A percentile compares a stretch with the other conserved stretches of the same genome.
Evolutionary conservation across 2,113 vertebrate genomes (phyloP).

Genomic region (Hystrix brachyura): DNA sequence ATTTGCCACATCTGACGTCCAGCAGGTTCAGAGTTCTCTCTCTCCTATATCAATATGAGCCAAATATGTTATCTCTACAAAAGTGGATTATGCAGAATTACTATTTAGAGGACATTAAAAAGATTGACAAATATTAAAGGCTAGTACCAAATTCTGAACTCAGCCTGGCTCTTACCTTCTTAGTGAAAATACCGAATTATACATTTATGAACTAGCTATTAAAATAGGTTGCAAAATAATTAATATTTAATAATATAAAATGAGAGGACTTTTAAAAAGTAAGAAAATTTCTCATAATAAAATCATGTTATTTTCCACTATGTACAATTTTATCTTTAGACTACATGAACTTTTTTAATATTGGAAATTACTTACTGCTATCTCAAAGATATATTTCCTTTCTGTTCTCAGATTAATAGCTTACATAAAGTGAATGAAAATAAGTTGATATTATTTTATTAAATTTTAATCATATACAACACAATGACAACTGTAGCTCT

Average conservation of each 20-base stretch:
- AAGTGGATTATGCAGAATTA: neutral
- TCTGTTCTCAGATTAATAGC: neutral
- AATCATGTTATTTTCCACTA: neutral
- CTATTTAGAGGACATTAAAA: neutral
- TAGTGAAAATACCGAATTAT: neutral
- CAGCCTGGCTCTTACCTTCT: neutral
- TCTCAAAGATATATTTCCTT: neutral
- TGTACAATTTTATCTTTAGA: neutral
- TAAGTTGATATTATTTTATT: neutral
- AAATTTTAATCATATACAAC: conserved; percentile 7
- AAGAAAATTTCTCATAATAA: neutral
- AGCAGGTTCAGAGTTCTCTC: neutral
- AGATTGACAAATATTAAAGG: neutral
- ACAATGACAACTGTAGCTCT: neutral
- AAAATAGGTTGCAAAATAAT: conserved; percentile 28
- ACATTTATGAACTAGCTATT: neutral
- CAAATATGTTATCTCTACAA: neutral
- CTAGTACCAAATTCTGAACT: neutral
- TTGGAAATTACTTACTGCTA: neutral
- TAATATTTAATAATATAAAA: neutral
- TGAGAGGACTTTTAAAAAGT: neutral
- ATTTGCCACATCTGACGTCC: neutral
- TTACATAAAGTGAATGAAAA: neutral
- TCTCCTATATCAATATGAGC: neutral
- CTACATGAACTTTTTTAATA: neutral